Evolutionary conservation across 2,797 vertebrate species (phyloP).

Genomic region (Brotula barbata): DNA sequence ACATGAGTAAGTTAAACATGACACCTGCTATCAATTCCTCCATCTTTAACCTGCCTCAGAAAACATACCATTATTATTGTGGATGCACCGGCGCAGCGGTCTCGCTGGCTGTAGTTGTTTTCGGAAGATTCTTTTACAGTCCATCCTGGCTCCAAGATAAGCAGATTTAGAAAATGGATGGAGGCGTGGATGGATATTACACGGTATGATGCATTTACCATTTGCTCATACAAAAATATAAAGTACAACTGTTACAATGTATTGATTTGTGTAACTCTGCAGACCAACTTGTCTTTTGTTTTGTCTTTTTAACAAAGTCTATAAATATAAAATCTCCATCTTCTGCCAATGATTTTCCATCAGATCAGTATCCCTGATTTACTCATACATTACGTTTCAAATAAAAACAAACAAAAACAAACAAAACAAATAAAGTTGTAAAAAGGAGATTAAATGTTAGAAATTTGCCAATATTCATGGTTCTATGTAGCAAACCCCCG

Average conservation of each 20-base stretch:
- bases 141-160: slow-evolving; percentile 71
- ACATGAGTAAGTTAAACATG: background rate
- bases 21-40: background rate
- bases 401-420: background rate
- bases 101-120: slow-evolving; percentile 81
- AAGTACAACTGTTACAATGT: no score
- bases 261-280: no score
- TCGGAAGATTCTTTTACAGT: slow-evolving; percentile 67
- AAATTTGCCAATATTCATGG: background rate
- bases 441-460: no score
- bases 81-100: slow-evolving; percentile 74
- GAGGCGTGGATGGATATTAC: no score
- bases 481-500: background rate
- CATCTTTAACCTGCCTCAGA: background rate
- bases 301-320: no score
- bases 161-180: no score
- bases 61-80: slow-evolving; percentile 57
- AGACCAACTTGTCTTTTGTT: no score
- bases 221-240: background rate
- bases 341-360: no score
- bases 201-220: background rate
- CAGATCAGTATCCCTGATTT: no score
- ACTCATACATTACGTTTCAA: no score
- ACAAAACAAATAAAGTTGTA: no score
- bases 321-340: no score